Conservation (phyloP, 1,140 invertebrate species). For the Calycopis cecrops region DNA sequence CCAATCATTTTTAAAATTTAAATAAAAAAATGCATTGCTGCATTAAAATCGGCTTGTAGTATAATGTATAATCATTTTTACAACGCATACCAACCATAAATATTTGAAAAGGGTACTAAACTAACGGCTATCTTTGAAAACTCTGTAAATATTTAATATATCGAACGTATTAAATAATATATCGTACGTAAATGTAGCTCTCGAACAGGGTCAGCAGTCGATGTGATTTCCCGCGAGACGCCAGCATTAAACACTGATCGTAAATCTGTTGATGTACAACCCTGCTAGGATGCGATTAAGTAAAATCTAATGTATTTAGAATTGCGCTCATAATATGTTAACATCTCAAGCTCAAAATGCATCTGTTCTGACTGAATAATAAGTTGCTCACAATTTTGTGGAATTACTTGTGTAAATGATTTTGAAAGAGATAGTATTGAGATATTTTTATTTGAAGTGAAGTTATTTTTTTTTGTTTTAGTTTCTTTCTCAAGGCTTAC, state of each 20-base stretch:
- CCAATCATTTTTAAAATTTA: no score
- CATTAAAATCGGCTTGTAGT: no score
- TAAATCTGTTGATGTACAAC: slow-evolving; percentile 1
- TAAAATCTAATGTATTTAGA: not conserved
- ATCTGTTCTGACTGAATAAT: not conserved
- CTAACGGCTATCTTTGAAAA: not conserved
- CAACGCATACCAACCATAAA: not conserved
- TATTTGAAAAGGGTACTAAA: not conserved
- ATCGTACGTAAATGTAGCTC: not conserved
- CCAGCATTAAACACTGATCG: not conserved
- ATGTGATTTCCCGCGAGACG: not conserved
- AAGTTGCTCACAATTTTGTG: not conserved
- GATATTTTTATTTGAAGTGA: no score
- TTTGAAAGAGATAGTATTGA: no score
- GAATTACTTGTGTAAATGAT: not conserved
- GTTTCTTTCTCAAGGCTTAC: no score
- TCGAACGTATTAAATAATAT: not conserved
- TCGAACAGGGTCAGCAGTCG: not conserved
- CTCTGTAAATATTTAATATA: not conserved
- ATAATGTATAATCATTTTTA: not conserved
- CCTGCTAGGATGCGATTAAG: not conserved
- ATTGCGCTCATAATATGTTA: no score
- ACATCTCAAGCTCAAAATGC: no score
- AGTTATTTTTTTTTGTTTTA: no score
- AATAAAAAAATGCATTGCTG: no score